phyloP scores from a whole-genome alignment of 2,888 invertebrate species.

The Diaphora mendica region DNA sequence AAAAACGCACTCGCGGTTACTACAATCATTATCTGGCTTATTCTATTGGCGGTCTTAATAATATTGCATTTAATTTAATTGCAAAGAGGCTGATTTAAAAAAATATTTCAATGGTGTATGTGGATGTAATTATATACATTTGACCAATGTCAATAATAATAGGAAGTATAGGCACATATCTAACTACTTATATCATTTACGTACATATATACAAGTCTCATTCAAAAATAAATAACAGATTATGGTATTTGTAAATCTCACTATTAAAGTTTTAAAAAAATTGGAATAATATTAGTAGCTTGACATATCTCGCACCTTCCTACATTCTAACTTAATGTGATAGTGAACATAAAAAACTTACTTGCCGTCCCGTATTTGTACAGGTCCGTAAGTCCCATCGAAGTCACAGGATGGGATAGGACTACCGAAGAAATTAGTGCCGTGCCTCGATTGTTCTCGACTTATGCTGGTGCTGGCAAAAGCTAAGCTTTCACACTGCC shows the following conservation, averaged over 20 bases:
- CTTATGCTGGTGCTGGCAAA: slow-evolving; percentile 83
- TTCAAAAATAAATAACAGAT: not conserved
- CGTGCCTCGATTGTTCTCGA: slow-evolving; percentile 86
- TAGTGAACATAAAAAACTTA: slow-evolving; percentile 66
- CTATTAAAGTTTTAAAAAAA: not conserved
- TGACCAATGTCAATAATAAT: not conserved
- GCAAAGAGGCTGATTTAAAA: not conserved
- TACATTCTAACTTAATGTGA: not conserved
- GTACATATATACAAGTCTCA: too few relatives aligned
- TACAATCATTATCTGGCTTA: not conserved
- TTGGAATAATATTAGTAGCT: not conserved
- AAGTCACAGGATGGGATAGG: slow-evolving; percentile 87
- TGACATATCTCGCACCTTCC: not conserved
- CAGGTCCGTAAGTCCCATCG: slow-evolving; percentile 88
- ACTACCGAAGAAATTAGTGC: slow-evolving; percentile 84
- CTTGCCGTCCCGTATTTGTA: slow-evolving; percentile 84
- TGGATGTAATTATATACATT: not conserved
- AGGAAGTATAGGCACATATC: too few relatives aligned
- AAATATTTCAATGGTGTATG: not conserved
- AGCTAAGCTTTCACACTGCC: slow-evolving; percentile 89
- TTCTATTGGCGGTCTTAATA: not conserved
- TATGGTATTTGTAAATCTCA: not conserved
- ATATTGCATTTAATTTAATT: not conserved
- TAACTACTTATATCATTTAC: too few relatives aligned
- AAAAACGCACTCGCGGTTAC: not conserved